phyloP scores from a whole-genome alignment of 2,113 vertebrate species.

The Smithornis capensis region DNA sequence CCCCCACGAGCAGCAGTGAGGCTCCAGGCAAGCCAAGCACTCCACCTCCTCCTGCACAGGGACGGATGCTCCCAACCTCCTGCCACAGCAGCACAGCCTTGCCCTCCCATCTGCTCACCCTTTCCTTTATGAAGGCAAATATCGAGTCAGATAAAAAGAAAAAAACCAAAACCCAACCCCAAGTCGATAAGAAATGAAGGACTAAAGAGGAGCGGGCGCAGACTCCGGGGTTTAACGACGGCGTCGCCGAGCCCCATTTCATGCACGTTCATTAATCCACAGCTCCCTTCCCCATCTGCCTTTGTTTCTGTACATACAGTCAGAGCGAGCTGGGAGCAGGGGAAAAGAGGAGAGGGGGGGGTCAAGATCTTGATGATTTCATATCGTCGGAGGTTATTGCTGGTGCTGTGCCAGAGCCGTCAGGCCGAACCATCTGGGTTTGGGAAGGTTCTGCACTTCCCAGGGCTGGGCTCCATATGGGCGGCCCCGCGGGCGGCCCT shows the following conservation, averaged over 20 bases:
- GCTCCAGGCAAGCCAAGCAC: not conserved
- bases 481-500: not conserved
- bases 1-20: not conserved
- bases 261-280: slow-evolving; percentile 9
- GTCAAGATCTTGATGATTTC: not conserved
- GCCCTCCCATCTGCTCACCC: not conserved
- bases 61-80: not conserved
- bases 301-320: slow-evolving; percentile 31
- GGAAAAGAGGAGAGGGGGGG: too few species aligned
- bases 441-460: slow-evolving; percentile 45
- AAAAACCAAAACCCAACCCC: not conserved
- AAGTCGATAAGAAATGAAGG: not conserved
- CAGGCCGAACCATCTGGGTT: slow-evolving; percentile 58
- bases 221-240: not conserved
- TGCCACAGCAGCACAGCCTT: not conserved
- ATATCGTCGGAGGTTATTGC: slow-evolving; percentile 15
- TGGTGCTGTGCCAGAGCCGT: slow-evolving; percentile 53
- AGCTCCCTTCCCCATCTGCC: slow-evolving; percentile 28
- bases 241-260: not conserved
- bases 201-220: fast-evolving
- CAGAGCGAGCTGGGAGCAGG: not conserved
- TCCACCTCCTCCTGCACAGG: not conserved
- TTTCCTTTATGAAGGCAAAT: not conserved
- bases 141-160: not conserved
- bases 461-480: slow-evolving; percentile 52